Conservation (phyloP, 2,888 invertebrate species). For the Drosophila hamatofila region DNA sequence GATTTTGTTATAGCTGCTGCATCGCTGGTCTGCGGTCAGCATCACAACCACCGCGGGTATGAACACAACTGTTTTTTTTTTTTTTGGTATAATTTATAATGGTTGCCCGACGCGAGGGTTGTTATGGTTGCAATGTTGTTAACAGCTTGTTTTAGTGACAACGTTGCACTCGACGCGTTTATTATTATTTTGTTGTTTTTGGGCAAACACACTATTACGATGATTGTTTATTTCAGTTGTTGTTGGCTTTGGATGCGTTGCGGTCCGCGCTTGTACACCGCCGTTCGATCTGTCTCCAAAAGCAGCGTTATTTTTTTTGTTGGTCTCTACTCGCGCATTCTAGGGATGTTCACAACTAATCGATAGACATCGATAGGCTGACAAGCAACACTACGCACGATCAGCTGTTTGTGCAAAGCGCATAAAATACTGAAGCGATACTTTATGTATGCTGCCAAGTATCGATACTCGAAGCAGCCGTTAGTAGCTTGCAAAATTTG, state of each 20-base stretch:
- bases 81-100: slow-evolving; percentile 3
- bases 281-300: slow-evolving; percentile 48
- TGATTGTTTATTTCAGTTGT: slow-evolving; percentile 28
- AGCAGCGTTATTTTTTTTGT: slow-evolving; percentile 40
- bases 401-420: slow-evolving; percentile 4
- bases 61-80: slow-evolving; percentile 32
- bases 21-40: slow-evolving; percentile 8
- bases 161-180: slow-evolving; percentile 32
- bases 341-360: slow-evolving; percentile 20
- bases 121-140: slow-evolving; percentile 27
- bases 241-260: slow-evolving; percentile 31
- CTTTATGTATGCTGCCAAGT: not conserved
- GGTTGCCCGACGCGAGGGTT: slow-evolving; percentile 28
- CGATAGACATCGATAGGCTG: slow-evolving; percentile 21
- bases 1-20: slow-evolving; percentile 41
- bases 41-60: slow-evolving; percentile 24
- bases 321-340: slow-evolving; percentile 9
- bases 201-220: slow-evolving; percentile 17
- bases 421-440: slow-evolving; percentile 8
- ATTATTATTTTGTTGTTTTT: slow-evolving; percentile 5
- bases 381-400: slow-evolving; percentile 8
- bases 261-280: slow-evolving; percentile 56
- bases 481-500: not conserved
- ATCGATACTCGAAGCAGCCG: slow-evolving; percentile 7
- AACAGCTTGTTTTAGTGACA: slow-evolving; percentile 19